These are phyloP conservation scores for Philopotamus ludificatus DNA, from an alignment of 1,140 invertebrate species.

Conservation along the genomic window DNA sequence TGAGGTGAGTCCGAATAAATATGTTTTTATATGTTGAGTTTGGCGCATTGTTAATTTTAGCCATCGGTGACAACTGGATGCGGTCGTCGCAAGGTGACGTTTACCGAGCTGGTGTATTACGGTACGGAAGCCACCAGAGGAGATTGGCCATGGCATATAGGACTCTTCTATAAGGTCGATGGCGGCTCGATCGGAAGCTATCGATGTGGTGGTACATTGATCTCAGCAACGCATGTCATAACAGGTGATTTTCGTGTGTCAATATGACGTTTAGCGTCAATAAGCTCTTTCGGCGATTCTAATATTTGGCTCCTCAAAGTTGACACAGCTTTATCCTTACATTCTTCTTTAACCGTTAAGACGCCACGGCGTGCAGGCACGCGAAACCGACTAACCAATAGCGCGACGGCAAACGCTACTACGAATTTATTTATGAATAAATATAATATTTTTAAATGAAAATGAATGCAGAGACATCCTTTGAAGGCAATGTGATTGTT, in stretches of 20 bases:
- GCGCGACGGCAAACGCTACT: no score
- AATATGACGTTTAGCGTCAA: slow-evolving; percentile 1
- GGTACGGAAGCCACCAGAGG: slow-evolving; percentile 21
- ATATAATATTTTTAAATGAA: no score
- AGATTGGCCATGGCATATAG: slow-evolving; percentile 37
- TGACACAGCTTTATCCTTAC: no score
- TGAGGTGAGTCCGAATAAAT: background rate
- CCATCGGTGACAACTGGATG: slow-evolving; percentile 25
- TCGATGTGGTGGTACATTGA: slow-evolving; percentile 32
- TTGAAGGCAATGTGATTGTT: no score
- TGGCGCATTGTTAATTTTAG: background rate
- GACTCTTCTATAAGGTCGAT: slow-evolving; percentile 10
- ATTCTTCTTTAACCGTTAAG: no score
- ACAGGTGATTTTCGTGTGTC: slow-evolving; percentile 15
- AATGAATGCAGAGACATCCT: no score
- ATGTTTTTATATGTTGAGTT: no score
- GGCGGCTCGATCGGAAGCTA: background rate
- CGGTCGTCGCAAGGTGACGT: slow-evolving; percentile 17
- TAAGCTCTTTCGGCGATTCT: background rate
- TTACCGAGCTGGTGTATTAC: slow-evolving; percentile 20
- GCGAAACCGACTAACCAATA: no score
- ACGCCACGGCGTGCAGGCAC: no score
- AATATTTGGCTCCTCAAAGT: background rate
- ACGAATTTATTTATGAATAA: no score
- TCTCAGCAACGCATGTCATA: slow-evolving; percentile 19